phyloP scores from a whole-genome alignment of 1,140 invertebrate genomes.

The Heliconius nattereri region DNA sequence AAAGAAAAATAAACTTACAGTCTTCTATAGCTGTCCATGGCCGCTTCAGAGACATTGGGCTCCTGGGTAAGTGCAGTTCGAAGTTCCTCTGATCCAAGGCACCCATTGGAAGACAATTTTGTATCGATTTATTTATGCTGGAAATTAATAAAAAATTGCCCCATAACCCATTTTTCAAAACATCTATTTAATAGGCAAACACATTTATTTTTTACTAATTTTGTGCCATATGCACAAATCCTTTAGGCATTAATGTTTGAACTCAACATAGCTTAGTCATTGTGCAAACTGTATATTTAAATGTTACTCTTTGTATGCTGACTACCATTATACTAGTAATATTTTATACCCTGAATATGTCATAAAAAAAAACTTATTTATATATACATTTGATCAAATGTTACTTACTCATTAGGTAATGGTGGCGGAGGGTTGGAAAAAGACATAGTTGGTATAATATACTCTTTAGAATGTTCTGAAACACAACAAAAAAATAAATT shows the following conservation, averaged over 20 bases:
- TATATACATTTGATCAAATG: background rate
- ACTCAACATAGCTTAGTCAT: too few relatives aligned
- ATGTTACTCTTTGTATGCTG: too few relatives aligned
- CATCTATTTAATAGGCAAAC: too few relatives aligned
- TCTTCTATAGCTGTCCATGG: background rate
- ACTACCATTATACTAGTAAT: too few relatives aligned
- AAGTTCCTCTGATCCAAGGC: constrained; percentile 1
- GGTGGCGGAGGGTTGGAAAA: background rate
- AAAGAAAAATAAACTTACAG: background rate
- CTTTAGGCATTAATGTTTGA: too few relatives aligned
- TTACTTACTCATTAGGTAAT: constrained; percentile 1
- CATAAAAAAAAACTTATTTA: too few relatives aligned
- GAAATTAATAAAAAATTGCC: background rate
- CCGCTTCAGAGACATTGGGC: background rate
- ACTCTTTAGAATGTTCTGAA: background rate
- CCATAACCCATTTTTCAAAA: too few relatives aligned
- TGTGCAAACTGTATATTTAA: too few relatives aligned
- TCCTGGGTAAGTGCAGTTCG: background rate
- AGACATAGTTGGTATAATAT: background rate
- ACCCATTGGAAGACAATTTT: constrained; percentile 7
- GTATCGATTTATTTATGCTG: constrained; percentile 20
- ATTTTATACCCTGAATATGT: too few relatives aligned
- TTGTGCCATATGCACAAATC: too few relatives aligned
- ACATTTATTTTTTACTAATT: too few relatives aligned
- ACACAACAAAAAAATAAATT: background rate